Base-by-base conservation (phyloP, 2,113 vertebrate species). In the Blennius ocellaris region DNA sequence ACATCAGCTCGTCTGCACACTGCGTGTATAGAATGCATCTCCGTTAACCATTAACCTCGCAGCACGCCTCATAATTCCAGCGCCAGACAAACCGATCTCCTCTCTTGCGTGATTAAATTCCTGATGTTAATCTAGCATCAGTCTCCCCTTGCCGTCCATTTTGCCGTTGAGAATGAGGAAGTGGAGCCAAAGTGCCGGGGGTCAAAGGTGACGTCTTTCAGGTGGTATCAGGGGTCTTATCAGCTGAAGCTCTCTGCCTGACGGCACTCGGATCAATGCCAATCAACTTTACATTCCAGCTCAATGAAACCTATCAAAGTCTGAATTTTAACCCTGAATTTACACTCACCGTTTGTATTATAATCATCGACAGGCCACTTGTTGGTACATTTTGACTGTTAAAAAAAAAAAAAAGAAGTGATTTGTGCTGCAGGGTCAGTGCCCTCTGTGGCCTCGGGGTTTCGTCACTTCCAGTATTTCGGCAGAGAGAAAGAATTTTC, bases 141-240 rank as follows among this genome's bases (percentile, higher is more conserved):
- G 15, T 56, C 65, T 58, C 17, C 43, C 14, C 11, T 17, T 30
- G 21, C 21, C 2, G 21, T 30, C 50, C n/a, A 57, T 40, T 53
- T 11, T 2, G 4, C 39, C 30, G 43, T 30, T 11, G 6, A 63
- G 68, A 84, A 84, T 8, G 78, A 90, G 87, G 87, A 89, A 88
- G 85, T 81, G 47, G 44, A 70, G 78, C 77, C 49, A 69, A 67
- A 83, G 75, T 17, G 63, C 69, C 9, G 58, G 56, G 56, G 90
- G 88, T 89, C 43, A 89, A 90, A 90, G 87, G 88, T 85, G 76
- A 83, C 9, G 2, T 21, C 68, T 85, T 77, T 82, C 14, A 54
- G 83, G 81, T 69, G 58, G 80, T 88, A 72, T 87, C 74, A 14
- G 62, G 69, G 76, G n/a, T 71, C 79, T 89, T 90, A 88, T 91